Evolutionary conservation across 2,888 invertebrate genomes (phyloP).

Genomic region (Melanargia galathea): DNA sequence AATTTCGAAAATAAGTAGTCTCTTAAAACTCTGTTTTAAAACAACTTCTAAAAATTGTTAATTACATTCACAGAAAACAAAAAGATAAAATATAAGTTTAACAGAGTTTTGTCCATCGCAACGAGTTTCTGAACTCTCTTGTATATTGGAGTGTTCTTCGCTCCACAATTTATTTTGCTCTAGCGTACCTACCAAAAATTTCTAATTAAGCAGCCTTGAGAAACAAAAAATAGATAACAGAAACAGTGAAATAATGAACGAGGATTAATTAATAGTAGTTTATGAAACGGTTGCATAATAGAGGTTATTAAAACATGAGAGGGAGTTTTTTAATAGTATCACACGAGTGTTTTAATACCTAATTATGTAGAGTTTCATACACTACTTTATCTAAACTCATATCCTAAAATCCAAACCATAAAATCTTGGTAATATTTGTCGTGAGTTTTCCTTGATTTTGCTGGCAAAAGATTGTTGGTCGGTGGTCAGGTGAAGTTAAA

Average conservation of each 20-base stretch:
- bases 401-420: too few species aligned
- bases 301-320: too few species aligned
- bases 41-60: constrained; percentile 12
- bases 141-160: constrained; percentile 13
- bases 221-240: constrained; percentile 12
- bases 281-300: too few species aligned
- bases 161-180: constrained; percentile 13
- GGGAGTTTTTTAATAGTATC: too few species aligned
- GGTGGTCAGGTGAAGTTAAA: too few species aligned
- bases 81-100: constrained; percentile 19
- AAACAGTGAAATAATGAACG: background rate
- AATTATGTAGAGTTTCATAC: too few species aligned
- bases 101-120: constrained; percentile 12
- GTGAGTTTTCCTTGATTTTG: too few species aligned
- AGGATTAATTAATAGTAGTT: background rate
- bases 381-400: too few species aligned
- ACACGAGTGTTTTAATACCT: too few species aligned
- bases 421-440: too few species aligned
- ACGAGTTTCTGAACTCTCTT: constrained; percentile 8
- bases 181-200: constrained; percentile 6
- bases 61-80: constrained; percentile 7
- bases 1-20: background rate
- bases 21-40: background rate
- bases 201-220: constrained; percentile 17
- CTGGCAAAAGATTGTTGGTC: too few species aligned